phyloP scores from a whole-genome alignment of 1,140 invertebrate species.

The Dysdera silvatica region DNA sequence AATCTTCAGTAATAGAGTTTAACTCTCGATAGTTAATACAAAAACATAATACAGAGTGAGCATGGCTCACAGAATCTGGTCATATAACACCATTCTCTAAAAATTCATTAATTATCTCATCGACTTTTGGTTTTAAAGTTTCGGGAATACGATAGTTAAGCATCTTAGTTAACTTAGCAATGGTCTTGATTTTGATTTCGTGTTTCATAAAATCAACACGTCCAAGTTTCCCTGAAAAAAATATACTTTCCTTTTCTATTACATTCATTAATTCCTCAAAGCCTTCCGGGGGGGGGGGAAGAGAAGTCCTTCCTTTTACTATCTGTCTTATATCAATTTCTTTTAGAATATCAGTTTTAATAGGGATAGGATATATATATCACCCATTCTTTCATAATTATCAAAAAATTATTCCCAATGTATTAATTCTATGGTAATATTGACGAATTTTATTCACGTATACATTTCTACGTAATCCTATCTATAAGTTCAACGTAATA shows the following conservation, averaged over 20 bases:
- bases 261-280: neutral
- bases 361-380: too few species aligned
- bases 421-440: neutral
- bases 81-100: neutral
- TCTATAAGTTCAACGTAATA: neutral
- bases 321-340: too few species aligned
- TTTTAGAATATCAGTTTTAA: too few species aligned
- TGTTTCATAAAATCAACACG: neutral
- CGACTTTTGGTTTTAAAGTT: neutral
- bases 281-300: too few species aligned
- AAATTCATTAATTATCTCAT: neutral
- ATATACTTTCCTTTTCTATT: neutral
- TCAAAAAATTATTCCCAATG: neutral
- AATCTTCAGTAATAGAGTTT: too few species aligned
- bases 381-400: too few species aligned
- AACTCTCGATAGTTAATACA: too few species aligned
- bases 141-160: neutral
- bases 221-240: neutral
- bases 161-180: neutral
- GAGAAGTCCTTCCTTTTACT: too few species aligned
- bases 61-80: too few species aligned
- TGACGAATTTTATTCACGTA: slow-evolving; percentile 3
- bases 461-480: neutral
- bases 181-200: neutral
- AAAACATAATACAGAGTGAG: too few species aligned